Evolutionary conservation across 2,888 invertebrate species (phyloP).

Genomic region (Hylaea fasciaria): DNA sequence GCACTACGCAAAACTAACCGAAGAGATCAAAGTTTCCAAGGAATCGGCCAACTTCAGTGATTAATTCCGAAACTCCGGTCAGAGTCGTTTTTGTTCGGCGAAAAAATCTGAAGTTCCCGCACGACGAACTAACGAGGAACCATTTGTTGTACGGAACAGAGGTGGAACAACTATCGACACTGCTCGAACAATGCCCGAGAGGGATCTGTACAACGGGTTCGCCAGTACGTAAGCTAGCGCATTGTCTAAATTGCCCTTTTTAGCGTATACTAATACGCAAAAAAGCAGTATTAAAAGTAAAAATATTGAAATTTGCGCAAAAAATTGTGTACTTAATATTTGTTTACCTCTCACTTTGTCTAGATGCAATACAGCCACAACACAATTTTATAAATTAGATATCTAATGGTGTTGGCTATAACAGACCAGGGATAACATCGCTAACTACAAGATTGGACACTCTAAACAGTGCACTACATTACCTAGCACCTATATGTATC

Average conservation of each 20-base stretch:
- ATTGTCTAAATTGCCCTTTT: no score
- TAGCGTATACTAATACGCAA: no score
- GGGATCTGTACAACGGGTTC: background rate
- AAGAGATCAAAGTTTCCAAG: no score
- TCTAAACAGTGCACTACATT: background rate
- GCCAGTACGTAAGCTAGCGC: constrained; percentile 7
- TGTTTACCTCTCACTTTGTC: no score
- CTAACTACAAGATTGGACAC: background rate
- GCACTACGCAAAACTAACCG: background rate
- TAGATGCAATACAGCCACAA: background rate
- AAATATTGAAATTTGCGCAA: no score
- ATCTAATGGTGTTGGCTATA: no score
- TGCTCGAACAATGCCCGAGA: constrained; percentile 33
- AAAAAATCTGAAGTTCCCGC: constrained; percentile 45
- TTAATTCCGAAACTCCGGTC: constrained; percentile 33
- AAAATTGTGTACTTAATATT: no score
- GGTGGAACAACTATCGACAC: constrained; percentile 38
- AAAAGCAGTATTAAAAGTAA: no score
- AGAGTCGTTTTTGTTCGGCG: constrained; percentile 23
- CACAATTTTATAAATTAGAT: background rate
- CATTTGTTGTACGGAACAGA: constrained; percentile 50
- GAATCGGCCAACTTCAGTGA: constrained; percentile 39
- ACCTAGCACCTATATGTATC: background rate
- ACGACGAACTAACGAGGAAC: constrained; percentile 59
- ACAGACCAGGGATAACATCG: background rate